Conservation (phyloP, 2,797 vertebrate species). For the Loriculus beryllinus region DNA sequence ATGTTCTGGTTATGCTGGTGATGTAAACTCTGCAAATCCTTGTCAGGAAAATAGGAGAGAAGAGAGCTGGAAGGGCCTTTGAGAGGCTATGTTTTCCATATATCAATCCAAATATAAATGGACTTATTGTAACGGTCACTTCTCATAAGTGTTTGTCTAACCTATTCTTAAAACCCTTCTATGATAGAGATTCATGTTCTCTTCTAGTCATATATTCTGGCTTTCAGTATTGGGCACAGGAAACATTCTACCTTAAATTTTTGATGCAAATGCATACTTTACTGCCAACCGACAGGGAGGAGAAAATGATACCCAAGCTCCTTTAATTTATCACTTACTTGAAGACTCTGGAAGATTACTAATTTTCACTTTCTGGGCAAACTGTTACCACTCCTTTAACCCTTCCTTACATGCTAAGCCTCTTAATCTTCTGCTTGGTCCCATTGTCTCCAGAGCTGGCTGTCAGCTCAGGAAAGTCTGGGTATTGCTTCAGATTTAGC, state of each 20-base stretch:
- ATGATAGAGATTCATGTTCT: not conserved
- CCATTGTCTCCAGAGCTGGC: not conserved
- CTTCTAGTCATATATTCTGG: not conserved
- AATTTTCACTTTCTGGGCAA: not conserved
- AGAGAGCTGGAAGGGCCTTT: not conserved
- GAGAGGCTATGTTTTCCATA: conserved; percentile 4
- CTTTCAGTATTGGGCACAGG: not conserved
- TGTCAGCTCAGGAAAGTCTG: not conserved
- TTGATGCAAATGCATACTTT: not conserved
- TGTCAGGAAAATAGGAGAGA: conserved; percentile 7
- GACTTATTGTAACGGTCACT: not conserved
- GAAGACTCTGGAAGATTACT: not conserved
- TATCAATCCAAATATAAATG: not conserved
- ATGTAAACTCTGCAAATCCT: not conserved
- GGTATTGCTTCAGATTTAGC: not conserved
- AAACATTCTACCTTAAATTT: not conserved
- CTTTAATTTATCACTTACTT: not conserved
- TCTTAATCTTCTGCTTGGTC: not conserved
- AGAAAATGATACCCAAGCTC: not conserved
- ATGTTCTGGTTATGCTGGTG: not conserved
- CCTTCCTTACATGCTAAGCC: not conserved
- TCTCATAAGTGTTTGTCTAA: not conserved
- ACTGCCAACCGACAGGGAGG: not conserved
- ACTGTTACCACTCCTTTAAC: not conserved
- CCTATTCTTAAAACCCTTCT: not conserved